Evolutionary conservation across 2,888 invertebrate genomes (phyloP), one percentile per base, ranked within the genome.

Genomic region (Acleris holmiana): DNA sequence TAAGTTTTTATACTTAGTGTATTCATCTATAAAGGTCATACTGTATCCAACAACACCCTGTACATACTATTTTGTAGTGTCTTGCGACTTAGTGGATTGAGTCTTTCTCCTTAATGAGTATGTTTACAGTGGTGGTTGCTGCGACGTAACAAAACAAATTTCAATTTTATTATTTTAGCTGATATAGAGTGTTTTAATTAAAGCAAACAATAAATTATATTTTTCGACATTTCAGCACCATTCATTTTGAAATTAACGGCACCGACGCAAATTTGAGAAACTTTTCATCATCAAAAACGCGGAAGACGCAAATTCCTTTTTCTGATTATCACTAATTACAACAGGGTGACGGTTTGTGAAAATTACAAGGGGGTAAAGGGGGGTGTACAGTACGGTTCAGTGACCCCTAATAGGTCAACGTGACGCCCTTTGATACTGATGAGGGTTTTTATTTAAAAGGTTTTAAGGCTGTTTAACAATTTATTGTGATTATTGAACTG

Each of bases 301-400:
- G 75, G 77, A 80, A 77, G 73, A 76, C 72, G 73, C 76, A 76
- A 83, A 75, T 83, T 86, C 75, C 76, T 74, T 74, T 78, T 80
- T 71, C 70, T 83, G 83, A 88, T 87, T 84, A 87, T 88, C 88
- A 85, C 88, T 89, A 89, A 90, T 90, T 90, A 89, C 84, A 76
- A 74, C 72, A 75, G 80, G 77, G 75, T 70, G 73, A 75, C 72
- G 79, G 82, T 84, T 85, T 82, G 78, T 75, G 79, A 82, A 78
- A 83, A 77, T 79, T 82, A 75, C 71, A 72, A 70, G 71, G 71
- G 75, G 78, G 77, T 29, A 3, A 29, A 29, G 29, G 29, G 78
- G 74, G 76, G 73, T 73, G n/a, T n/a, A n/a, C n/a, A 7, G 69
- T 67, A 78, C 82, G 80, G 89, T 83, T 89, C 89, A 85, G 77